These are phyloP conservation scores for Zaprionus davidi DNA, from an alignment of 1,140 invertebrate species.

Conservation along the genomic window DNA sequence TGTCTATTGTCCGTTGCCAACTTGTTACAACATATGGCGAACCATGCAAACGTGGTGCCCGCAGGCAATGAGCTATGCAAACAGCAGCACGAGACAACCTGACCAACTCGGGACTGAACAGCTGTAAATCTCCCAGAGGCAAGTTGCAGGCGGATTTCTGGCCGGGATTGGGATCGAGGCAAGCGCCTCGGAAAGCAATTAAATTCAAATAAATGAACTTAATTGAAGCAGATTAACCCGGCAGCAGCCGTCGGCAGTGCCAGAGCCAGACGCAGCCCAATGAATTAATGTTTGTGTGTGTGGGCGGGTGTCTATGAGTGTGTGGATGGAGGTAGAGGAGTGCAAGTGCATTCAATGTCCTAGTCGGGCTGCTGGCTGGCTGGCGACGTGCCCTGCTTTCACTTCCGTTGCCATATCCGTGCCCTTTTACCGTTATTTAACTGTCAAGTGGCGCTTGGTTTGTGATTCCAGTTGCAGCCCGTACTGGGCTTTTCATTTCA, in stretches of 20 bases:
- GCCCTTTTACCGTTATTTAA: constrained; percentile 21
- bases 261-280: constrained; percentile 28
- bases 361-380: constrained; percentile 40
- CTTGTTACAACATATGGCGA: too few relatives aligned
- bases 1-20: too few relatives aligned
- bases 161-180: constrained; percentile 18
- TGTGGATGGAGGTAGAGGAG: not conserved
- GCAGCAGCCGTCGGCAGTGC: constrained; percentile 45
- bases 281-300: constrained; percentile 11
- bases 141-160: constrained; percentile 24
- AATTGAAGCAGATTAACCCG: constrained; percentile 79
- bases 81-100: not conserved
- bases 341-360: constrained; percentile 51
- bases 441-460: constrained; percentile 42
- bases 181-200: constrained; percentile 65
- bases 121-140: not conserved
- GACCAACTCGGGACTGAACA: not conserved
- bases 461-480: constrained; percentile 19
- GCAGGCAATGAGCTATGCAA: not conserved
- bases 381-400: constrained; percentile 67
- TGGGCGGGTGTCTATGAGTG: not conserved
- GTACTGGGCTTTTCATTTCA: constrained; percentile 18
- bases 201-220: constrained; percentile 79
- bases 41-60: not conserved
- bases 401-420: constrained; percentile 70